Evolutionary conservation across 64 coral and sea anemone species (phyloP).

Genomic region (Trachythela sp.): DNA sequence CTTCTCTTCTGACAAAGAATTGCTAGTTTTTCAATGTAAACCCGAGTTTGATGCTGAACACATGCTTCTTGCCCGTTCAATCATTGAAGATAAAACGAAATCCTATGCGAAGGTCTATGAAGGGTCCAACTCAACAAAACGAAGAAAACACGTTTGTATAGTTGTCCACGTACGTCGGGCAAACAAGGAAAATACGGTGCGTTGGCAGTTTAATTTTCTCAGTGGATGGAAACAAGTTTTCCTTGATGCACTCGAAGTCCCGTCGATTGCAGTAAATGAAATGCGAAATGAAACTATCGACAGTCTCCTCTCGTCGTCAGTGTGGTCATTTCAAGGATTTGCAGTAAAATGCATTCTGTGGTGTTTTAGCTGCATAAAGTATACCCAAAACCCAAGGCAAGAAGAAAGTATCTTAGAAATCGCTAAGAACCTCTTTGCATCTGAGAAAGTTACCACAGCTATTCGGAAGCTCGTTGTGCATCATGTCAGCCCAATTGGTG

Average conservation of each 20-base stretch:
- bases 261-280: slow-evolving; percentile 27
- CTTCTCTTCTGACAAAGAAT: slow-evolving; percentile 21
- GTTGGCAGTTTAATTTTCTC: slow-evolving; percentile 73
- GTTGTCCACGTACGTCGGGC: slow-evolving; percentile 53
- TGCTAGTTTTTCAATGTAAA: slow-evolving; percentile 75
- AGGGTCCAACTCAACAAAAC: neutral
- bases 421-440: neutral
- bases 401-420: neutral
- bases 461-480: neutral
- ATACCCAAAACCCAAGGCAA: neutral
- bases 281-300: slow-evolving; percentile 19
- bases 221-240: slow-evolving; percentile 68
- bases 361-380: slow-evolving; percentile 9
- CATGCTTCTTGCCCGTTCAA: slow-evolving; percentile 75
- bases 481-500: neutral
- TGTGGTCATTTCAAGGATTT: neutral
- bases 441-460: neutral
- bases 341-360: neutral
- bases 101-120: slow-evolving; percentile 26
- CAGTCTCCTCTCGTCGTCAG: neutral
- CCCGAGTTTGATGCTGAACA: slow-evolving; percentile 74
- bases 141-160: slow-evolving; percentile 74
- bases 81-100: slow-evolving; percentile 63
- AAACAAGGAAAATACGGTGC: neutral
- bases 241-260: slow-evolving; percentile 47